Evolutionary conservation across 2,888 invertebrate species (phyloP).

Genomic region (Teleogryllus oceanicus): DNA sequence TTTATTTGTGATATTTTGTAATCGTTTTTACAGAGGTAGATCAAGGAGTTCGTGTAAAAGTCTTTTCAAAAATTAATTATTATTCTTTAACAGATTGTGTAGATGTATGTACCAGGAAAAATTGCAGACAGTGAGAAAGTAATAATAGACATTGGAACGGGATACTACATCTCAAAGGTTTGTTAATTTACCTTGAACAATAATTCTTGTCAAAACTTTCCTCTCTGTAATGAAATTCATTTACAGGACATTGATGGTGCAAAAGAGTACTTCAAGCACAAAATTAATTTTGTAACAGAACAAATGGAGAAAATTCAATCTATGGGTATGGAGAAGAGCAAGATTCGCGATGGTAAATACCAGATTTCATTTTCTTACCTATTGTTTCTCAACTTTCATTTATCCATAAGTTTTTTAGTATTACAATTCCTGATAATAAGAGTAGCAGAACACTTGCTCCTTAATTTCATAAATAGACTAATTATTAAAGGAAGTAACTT

Average conservation of each 20-base stretch:
- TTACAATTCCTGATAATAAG: too few relatives aligned
- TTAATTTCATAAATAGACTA: too few relatives aligned
- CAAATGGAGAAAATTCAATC: conserved; percentile 92
- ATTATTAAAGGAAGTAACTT: too few relatives aligned
- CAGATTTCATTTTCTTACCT: neutral
- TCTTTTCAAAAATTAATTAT: conserved; percentile 25
- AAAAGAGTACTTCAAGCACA: conserved; percentile 88
- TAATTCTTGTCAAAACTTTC: conserved; percentile 25
- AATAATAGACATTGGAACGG: conserved; percentile 93
- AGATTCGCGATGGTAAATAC: conserved; percentile 60
- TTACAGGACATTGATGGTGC: conserved; percentile 71
- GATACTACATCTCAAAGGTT: conserved; percentile 93
- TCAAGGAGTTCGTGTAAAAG: neutral
- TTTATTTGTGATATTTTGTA: neutral
- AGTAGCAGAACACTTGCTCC: too few relatives aligned
- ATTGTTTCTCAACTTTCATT: conserved; percentile 20
- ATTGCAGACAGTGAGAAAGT: conserved; percentile 81
- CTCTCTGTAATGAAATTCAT: conserved; percentile 29
- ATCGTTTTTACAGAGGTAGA: neutral
- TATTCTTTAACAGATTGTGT: conserved; percentile 29
- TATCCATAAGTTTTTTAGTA: conserved; percentile 9
- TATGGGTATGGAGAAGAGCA: conserved; percentile 77
- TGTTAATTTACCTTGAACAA: conserved; percentile 34
- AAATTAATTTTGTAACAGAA: conserved; percentile 84
- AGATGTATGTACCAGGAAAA: conserved; percentile 93